phyloP scores from a whole-genome alignment of 1,140 invertebrate genomes.

The Aphis craccivora region DNA sequence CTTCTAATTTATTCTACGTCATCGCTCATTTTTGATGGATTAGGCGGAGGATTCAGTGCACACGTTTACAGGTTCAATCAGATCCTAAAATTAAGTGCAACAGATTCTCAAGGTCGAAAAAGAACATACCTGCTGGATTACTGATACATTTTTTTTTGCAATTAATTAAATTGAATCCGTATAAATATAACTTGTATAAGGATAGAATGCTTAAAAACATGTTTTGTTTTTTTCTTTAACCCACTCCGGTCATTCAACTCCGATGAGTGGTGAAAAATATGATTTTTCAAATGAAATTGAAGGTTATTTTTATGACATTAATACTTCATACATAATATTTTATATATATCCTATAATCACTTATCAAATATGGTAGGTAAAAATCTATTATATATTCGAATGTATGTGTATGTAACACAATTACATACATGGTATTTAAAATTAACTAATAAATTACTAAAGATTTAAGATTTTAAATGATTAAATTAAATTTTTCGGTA shows the following conservation, averaged over 20 bases:
- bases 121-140: slow-evolving; percentile 9
- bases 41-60: not conserved
- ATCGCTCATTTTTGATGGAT: not conserved
- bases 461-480: not conserved
- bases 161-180: slow-evolving; percentile 34
- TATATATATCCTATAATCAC: not conserved
- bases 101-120: slow-evolving; percentile 37
- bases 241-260: slow-evolving; percentile 40
- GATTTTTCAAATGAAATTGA: slow-evolving; percentile 27
- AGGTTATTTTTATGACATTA: slow-evolving; percentile 24
- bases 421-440: not conserved
- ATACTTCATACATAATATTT: not conserved
- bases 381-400: not conserved
- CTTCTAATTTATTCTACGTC: not conserved
- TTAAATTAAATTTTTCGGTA: not conserved
- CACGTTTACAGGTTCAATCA: not conserved
- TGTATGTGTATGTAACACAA: not conserved
- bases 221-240: slow-evolving; percentile 31
- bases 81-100: not conserved
- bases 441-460: not conserved
- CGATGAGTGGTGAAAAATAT: slow-evolving; percentile 23
- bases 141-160: slow-evolving; percentile 10
- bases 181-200: slow-evolving; percentile 14
- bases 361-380: not conserved
- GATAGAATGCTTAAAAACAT: slow-evolving; percentile 33